Base-by-base conservation (phyloP, 2,888 invertebrate genomes). In the Pelosia muscerda region DNA sequence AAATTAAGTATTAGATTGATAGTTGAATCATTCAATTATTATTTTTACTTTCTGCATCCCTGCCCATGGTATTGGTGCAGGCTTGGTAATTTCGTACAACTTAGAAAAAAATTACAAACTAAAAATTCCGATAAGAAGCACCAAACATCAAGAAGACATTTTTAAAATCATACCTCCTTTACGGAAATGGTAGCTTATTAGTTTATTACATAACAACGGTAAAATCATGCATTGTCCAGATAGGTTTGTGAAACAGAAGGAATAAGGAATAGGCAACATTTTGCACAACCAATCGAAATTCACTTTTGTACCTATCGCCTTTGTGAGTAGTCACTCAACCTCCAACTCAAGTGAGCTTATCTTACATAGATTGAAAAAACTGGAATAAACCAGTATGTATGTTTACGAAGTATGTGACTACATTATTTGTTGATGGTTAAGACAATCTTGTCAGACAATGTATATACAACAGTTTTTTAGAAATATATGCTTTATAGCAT, bases 21-120 rank as follows among this genome's bases (percentile, higher is more conserved):
- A 94, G 94, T 95, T 95, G 95, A 93, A 95, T 95, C 95, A 95
- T 95, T 92, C 83, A 94, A 93, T 90, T 84, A 78, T 74, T 81
- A 55, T 83, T 88, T 89, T 84, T 91, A 91, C 87, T 93, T 94
- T 93, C 93, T 92, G 93, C 93, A 92, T 92, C 92, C 90, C 91
- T 85, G 83, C 83, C 82, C 83, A 79, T 82, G 79, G 75, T 81
- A 79, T 82, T 84, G 91, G 93, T 92, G 94, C 94, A 91, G 87
- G 93, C 91, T 92, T 92, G 91, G 91, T 72, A 85, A 82, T 86
- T 86, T 81, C 86, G 82, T 83, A 82, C 63, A 76, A 79, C 65
- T 66, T 67, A 79, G 66, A 76, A 77, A 70, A 54, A 74, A 78
- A 70, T 83, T 85, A 86, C 86, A 84, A 88, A 85, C 85, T 86